Conservation (phyloP, 2,888 invertebrate species). For the Unio delphinus region DNA sequence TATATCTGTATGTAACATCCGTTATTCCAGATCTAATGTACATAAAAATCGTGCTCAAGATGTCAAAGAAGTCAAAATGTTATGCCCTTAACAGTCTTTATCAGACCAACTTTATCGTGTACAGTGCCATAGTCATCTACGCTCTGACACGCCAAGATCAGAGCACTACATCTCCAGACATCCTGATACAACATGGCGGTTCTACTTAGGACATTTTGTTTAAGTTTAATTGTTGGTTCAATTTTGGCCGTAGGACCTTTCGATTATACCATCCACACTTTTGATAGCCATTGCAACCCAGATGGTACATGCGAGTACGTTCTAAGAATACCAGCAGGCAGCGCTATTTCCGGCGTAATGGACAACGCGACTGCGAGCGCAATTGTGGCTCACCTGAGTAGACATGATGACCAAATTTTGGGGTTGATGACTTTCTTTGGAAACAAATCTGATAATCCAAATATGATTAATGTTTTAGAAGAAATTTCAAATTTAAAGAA, state of each 20-base stretch:
- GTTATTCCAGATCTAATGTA: too few relatives aligned
- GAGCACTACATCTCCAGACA: too few relatives aligned
- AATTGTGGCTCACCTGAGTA: constrained; percentile 13
- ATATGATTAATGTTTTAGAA: constrained; percentile 9
- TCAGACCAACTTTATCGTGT: too few relatives aligned
- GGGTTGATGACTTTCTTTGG: constrained; percentile 17
- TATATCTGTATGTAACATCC: too few relatives aligned
- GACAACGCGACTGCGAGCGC: constrained; percentile 19
- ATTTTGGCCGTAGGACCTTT: constrained; percentile 8
- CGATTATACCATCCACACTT: constrained; percentile 17
- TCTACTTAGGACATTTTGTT: too few relatives aligned
- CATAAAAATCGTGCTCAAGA: too few relatives aligned
- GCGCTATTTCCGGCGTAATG: constrained; percentile 13
- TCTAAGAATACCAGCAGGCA: constrained; percentile 11
- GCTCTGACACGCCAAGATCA: too few relatives aligned
- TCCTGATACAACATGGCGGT: too few relatives aligned
- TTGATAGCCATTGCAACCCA: constrained; percentile 15
- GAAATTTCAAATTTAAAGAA: constrained; percentile 10
- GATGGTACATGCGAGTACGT: constrained; percentile 18
- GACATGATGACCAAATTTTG: constrained; percentile 16
- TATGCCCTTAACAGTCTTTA: too few relatives aligned
- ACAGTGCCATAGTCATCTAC: too few relatives aligned
- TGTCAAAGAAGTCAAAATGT: too few relatives aligned
- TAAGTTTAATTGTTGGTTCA: too few relatives aligned
- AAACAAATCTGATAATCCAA: constrained; percentile 2